phyloP scores from a whole-genome alignment of 2,113 vertebrate species.

The Rhizomys pruinosus region DNA sequence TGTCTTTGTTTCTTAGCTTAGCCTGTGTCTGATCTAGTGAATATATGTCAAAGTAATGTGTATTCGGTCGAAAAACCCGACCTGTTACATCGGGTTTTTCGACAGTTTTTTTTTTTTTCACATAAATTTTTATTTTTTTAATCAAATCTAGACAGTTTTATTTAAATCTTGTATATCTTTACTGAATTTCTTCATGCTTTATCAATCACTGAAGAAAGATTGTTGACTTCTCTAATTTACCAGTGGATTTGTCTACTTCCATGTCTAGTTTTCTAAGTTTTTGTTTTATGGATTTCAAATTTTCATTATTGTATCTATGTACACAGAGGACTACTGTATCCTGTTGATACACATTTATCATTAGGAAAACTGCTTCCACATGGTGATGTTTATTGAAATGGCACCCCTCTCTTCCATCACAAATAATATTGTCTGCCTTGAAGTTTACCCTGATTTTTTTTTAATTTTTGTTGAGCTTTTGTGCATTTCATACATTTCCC shows the following conservation, averaged over 20 bases:
- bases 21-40: background rate
- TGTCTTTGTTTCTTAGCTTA: background rate
- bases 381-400: background rate
- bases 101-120: too few relatives aligned
- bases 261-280: background rate
- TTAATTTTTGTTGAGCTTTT: too few relatives aligned
- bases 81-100: too few relatives aligned
- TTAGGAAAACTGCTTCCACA: background rate
- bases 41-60: background rate
- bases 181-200: background rate
- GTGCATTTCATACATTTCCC: too few relatives aligned
- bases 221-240: background rate
- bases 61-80: background rate
- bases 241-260: background rate
- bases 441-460: background rate
- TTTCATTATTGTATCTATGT: background rate
- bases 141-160: too few relatives aligned
- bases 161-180: background rate
- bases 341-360: background rate
- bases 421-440: slow-evolving; percentile 1
- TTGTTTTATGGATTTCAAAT: slow-evolving; percentile 26
- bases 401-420: background rate
- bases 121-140: too few relatives aligned
- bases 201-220: background rate
- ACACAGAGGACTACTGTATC: background rate